A percentile compares a stretch with the other conserved stretches of the same genome.
Evolutionary conservation across 2,113 vertebrate species (phyloP).

Genomic region (Nycticorax nycticorax): DNA sequence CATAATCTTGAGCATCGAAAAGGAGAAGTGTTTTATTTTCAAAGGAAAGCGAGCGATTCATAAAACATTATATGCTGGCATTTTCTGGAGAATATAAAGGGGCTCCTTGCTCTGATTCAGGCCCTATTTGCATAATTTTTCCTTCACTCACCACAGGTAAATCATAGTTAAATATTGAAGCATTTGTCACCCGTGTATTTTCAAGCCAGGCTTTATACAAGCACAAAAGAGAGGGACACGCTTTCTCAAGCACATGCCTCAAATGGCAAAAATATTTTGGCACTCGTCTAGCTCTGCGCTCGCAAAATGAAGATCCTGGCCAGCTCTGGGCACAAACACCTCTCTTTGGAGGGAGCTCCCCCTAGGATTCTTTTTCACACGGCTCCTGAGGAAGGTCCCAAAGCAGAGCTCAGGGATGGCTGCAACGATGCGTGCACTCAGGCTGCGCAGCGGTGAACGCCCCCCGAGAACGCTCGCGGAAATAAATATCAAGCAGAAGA

Average conservation of each 20-base stretch:
- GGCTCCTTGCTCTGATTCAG: slow-evolving; percentile 60
- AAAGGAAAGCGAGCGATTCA: slow-evolving; percentile 58
- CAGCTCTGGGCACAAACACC: neutral
- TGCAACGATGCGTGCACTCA: neutral
- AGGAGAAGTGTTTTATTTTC: slow-evolving; percentile 58
- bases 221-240: neutral
- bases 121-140: slow-evolving; percentile 70
- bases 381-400: neutral
- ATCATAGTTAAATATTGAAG: slow-evolving; percentile 72
- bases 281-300: neutral
- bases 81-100: slow-evolving; percentile 57
- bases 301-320: neutral
- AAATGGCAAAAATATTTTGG: neutral
- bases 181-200: slow-evolving; percentile 70
- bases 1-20: slow-evolving; percentile 14
- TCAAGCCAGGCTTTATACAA: slow-evolving; percentile 48
- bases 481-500: neutral
- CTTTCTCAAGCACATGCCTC: neutral
- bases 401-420: neutral
- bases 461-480: accelerated
- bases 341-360: neutral
- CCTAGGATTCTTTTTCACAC: neutral
- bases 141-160: slow-evolving; percentile 68
- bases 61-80: slow-evolving; percentile 58
- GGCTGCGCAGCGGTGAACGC: neutral